These are phyloP conservation scores for Sceliomorpha sp. DNA, from an alignment of 2,888 invertebrate species.

Conservation along the genomic window DNA sequence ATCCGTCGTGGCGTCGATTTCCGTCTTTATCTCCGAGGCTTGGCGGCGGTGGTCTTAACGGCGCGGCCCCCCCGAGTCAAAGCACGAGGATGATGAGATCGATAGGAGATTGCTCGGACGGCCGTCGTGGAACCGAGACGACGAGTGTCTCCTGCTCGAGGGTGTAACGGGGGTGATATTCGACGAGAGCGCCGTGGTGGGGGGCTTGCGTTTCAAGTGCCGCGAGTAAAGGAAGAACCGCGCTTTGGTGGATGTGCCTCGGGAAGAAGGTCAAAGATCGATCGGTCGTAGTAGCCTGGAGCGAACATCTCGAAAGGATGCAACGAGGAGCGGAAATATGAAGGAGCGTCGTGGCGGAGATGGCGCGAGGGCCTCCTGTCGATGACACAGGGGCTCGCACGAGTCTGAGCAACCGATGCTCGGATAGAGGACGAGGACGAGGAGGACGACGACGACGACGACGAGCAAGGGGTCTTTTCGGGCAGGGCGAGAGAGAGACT, in stretches of 20 bases:
- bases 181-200: not conserved
- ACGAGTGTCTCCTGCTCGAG: too few species aligned
- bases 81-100: constrained; percentile 66
- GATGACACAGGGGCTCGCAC: constrained; percentile 6
- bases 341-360: constrained; percentile 12
- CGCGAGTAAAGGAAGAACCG: too few species aligned
- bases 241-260: constrained; percentile 13
- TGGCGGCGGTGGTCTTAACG: constrained; percentile 29
- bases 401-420: not conserved
- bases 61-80: too few species aligned
- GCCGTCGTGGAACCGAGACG: too few species aligned
- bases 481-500: constrained; percentile 38
- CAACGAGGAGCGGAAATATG: constrained; percentile 7
- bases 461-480: constrained; percentile 20
- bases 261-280: constrained; percentile 71
- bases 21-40: constrained; percentile 50
- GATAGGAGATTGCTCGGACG: constrained; percentile 51
- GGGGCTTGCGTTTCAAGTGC: too few species aligned
- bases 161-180: constrained; percentile 10
- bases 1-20: constrained; percentile 68
- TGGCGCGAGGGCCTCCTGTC: constrained; percentile 13
- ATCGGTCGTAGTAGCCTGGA: constrained; percentile 62
- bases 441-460: too few species aligned
- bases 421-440: constrained; percentile 3
- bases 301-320: not conserved